Evolutionary conservation across 2,113 vertebrate species (phyloP).

Genomic region (Anhinga rufa): DNA sequence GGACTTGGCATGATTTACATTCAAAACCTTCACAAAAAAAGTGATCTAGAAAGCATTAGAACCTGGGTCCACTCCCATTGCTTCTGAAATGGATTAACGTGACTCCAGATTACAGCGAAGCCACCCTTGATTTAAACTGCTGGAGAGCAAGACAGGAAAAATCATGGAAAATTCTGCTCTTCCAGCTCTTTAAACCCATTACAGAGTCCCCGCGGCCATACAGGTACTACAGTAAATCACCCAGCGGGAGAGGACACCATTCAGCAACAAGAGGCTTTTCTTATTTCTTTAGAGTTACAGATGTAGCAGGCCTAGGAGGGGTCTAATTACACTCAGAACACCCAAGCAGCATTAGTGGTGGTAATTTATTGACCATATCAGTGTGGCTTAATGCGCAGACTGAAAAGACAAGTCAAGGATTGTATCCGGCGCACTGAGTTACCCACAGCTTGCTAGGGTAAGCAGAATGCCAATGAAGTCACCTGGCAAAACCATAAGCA

Average conservation of each 20-base stretch:
- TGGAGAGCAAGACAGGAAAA: not conserved
- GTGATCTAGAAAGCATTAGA: not conserved
- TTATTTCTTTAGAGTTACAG: not conserved
- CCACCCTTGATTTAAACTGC: not conserved
- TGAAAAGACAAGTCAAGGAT: constrained; percentile 7
- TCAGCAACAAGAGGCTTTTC: not conserved
- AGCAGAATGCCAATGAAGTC: not conserved
- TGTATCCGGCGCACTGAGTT: not conserved
- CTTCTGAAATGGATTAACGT: not conserved
- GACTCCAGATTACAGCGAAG: not conserved
- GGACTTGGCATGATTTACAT: not conserved
- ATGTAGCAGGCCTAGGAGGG: not conserved
- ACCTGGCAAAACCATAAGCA: not conserved
- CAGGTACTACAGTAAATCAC: not conserved
- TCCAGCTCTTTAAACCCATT: not conserved
- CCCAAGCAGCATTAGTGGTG: not conserved
- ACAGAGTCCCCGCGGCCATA: not conserved
- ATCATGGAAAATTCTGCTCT: not conserved
- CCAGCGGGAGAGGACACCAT: not conserved
- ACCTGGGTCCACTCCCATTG: not conserved
- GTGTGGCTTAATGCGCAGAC: not conserved
- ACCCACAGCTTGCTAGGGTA: not conserved
- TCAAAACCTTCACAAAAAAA: not conserved
- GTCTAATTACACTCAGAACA: constrained; percentile 1
- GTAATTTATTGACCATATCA: constrained; percentile 25